phyloP scores from a whole-genome alignment of 2,797 vertebrate species.

The Catostomus latipinnis region DNA sequence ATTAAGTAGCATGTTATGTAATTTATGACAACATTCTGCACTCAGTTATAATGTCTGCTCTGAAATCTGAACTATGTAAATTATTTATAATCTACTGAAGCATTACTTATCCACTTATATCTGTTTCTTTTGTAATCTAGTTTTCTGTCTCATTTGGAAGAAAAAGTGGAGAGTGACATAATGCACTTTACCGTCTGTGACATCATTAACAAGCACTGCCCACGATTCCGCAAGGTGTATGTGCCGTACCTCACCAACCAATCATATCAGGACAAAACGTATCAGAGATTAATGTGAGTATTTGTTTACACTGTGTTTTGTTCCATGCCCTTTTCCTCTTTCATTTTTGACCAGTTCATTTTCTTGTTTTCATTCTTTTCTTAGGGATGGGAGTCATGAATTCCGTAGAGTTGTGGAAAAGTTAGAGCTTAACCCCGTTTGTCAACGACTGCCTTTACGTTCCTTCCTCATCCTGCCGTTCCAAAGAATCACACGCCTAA shows the following conservation, averaged over 20 bases:
- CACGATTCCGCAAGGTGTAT: slow-evolving; percentile 88
- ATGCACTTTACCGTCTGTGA: slow-evolving; percentile 91
- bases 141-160: slow-evolving; percentile 92
- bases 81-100: background rate
- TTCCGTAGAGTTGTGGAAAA: slow-evolving; percentile 89
- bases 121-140: slow-evolving; percentile 69
- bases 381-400: slow-evolving; percentile 84
- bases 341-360: background rate
- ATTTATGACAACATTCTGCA: background rate
- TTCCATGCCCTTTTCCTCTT: background rate
- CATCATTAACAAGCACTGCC: slow-evolving; percentile 86
- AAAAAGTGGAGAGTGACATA: slow-evolving; percentile 88
- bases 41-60: background rate
- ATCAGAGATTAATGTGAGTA: slow-evolving; percentile 91
- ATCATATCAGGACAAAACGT: slow-evolving; percentile 95
- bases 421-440: slow-evolving; percentile 88
- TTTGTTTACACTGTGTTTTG: fast-evolving
- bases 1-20: too few species aligned
- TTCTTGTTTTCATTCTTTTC: background rate
- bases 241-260: slow-evolving; percentile 98
- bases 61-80: background rate
- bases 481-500: slow-evolving; percentile 95
- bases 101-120: slow-evolving; percentile 3
- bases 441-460: slow-evolving; percentile 93
- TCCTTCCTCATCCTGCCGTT: slow-evolving; percentile 98